Conservation (phyloP, 1,140 invertebrate species). For the Nasonia longicornis region DNA sequence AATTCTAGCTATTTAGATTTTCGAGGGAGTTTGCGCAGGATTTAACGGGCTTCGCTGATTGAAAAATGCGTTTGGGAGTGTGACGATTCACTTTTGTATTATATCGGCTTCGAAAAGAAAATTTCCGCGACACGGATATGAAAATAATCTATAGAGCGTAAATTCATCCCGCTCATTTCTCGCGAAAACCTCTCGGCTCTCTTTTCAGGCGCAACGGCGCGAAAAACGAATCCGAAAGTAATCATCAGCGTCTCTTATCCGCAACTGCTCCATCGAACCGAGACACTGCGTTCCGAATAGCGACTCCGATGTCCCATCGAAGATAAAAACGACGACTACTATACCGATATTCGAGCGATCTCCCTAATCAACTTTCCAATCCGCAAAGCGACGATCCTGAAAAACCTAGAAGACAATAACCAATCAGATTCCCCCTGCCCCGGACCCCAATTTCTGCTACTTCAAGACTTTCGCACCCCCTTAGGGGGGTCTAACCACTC, state of each 20-base stretch:
- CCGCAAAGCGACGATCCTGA: too few relatives aligned
- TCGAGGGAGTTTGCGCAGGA: not conserved
- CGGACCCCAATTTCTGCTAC: not conserved
- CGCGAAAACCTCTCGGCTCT: not conserved
- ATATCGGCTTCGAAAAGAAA: too few relatives aligned
- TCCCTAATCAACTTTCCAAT: not conserved
- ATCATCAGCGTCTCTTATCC: not conserved
- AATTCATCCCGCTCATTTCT: not conserved
- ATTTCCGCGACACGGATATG: too few relatives aligned
- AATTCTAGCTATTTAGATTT: not conserved
- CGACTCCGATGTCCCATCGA: not conserved
- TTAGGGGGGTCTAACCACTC: not conserved
- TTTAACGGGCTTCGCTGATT: not conserved
- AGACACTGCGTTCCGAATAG: too few relatives aligned
- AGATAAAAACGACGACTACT: not conserved
- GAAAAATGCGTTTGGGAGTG: too few relatives aligned
- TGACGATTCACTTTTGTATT: too few relatives aligned
- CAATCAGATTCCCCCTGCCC: not conserved
- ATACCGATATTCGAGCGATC: not conserved
- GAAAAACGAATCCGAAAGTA: not conserved
- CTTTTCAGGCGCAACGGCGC: not conserved
- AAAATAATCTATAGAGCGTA: not conserved
- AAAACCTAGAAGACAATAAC: not conserved
- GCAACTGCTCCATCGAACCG: too few relatives aligned
- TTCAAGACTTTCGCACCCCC: too few relatives aligned